Conservation (phyloP, 2,113 vertebrate species). For the Phaethornis superciliosus region DNA sequence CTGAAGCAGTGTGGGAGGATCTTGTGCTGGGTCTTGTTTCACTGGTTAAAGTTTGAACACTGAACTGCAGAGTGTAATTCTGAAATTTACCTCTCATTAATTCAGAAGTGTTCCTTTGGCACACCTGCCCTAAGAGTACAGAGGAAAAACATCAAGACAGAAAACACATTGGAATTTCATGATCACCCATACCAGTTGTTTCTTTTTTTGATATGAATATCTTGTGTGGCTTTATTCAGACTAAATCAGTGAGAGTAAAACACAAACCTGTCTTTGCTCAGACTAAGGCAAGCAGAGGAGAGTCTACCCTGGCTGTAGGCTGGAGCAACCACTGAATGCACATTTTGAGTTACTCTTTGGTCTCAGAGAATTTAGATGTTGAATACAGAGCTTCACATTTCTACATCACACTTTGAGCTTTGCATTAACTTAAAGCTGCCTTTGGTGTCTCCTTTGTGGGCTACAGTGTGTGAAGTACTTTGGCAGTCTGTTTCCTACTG, state of each 20-base stretch:
- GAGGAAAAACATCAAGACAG: background rate
- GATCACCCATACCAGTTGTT: background rate
- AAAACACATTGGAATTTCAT: background rate
- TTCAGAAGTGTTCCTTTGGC: background rate
- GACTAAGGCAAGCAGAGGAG: background rate
- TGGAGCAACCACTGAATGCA: background rate
- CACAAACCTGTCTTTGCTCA: background rate
- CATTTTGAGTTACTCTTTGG: background rate
- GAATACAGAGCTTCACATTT: background rate
- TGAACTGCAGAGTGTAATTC: background rate
- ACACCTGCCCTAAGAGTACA: background rate
- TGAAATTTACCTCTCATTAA: background rate
- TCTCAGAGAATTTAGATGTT: background rate
- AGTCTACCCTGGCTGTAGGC: background rate
- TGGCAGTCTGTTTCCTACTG: background rate
- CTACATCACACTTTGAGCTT: background rate
- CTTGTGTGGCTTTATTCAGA: background rate
- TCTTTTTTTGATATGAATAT: background rate
- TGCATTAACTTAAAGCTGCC: background rate
- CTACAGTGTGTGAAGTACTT: background rate
- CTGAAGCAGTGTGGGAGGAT: constrained; percentile 14
- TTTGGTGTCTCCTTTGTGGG: background rate
- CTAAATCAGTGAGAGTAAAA: background rate
- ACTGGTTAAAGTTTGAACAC: background rate
- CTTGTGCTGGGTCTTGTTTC: background rate